Evolutionary conservation across 2,888 invertebrate species (phyloP).

Genomic region (Meiosimyza platycephala): DNA sequence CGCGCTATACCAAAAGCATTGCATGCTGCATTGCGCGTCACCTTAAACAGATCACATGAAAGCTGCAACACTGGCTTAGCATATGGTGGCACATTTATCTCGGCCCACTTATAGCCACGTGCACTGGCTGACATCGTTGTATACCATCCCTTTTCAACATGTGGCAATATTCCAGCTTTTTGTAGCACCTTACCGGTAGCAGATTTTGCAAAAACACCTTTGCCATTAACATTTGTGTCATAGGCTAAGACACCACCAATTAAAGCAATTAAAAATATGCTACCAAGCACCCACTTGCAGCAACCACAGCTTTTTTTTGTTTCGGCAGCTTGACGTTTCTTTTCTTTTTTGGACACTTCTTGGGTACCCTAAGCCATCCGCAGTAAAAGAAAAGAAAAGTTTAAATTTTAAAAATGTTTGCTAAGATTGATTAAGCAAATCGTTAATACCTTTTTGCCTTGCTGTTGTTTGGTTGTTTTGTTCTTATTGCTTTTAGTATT

Average conservation of each 20-base stretch:
- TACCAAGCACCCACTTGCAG: slow-evolving; percentile 77
- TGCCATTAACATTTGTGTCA: slow-evolving; percentile 75
- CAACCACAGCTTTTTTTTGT: slow-evolving; percentile 63
- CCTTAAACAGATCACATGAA: slow-evolving; percentile 70
- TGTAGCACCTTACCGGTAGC: slow-evolving; percentile 74
- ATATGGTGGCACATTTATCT: slow-evolving; percentile 77
- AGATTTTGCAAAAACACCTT: slow-evolving; percentile 78
- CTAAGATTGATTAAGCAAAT: background rate
- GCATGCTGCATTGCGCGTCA: slow-evolving; percentile 70
- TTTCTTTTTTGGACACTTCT: slow-evolving; percentile 60
- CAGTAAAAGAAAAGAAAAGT: background rate
- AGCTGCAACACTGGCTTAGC: slow-evolving; percentile 75
- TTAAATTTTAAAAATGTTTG: background rate
- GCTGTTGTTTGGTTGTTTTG: slow-evolving; percentile 63
- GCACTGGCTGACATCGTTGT: slow-evolving; percentile 72
- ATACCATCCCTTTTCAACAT: slow-evolving; percentile 74
- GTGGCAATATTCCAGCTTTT: slow-evolving; percentile 74
- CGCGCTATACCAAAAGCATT: slow-evolving; percentile 69
- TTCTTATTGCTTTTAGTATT: slow-evolving; percentile 64
- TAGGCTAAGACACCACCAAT: slow-evolving; percentile 74
- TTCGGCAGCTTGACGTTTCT: slow-evolving; percentile 54
- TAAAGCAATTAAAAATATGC: slow-evolving; percentile 72
- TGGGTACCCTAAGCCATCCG: slow-evolving; percentile 52
- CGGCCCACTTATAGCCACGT: slow-evolving; percentile 75
- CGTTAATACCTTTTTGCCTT: slow-evolving; percentile 62